phyloP scores from a whole-genome alignment of 2,797 vertebrate genomes.

The Rhyacichthys aspro region DNA sequence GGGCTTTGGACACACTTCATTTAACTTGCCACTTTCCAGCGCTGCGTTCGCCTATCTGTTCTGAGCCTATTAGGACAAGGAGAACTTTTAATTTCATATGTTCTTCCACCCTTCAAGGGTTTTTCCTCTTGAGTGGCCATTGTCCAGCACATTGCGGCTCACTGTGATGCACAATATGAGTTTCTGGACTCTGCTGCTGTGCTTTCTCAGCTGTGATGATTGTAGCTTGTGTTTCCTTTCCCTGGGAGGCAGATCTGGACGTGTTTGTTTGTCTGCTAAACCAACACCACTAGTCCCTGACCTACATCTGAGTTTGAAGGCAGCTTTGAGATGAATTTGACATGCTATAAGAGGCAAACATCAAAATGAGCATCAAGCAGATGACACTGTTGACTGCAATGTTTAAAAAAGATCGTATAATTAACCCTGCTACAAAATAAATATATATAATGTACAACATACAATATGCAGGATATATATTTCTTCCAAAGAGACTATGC shows the following conservation, averaged over 20 bases:
- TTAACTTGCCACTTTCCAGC: conserved; percentile 73
- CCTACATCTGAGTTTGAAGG: conserved; percentile 34
- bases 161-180: conserved; percentile 44
- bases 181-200: conserved; percentile 39
- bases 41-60: conserved; percentile 63
- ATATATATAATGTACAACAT: too few species aligned
- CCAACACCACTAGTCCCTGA: conserved; percentile 30
- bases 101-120: conserved; percentile 66
- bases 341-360: conserved; percentile 21
- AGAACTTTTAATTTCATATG: conserved; percentile 82
- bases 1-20: conserved; percentile 81
- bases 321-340: conserved; percentile 12
- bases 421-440: too few species aligned
- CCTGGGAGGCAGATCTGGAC: conserved; percentile 14
- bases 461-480: too few species aligned
- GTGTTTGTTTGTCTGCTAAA: conserved; percentile 27
- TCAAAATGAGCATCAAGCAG: conserved; percentile 16
- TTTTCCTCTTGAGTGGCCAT: conserved; percentile 62
- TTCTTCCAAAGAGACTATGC: too few species aligned
- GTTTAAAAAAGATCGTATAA: neutral
- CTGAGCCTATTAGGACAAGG: conserved; percentile 75
- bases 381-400: conserved; percentile 17
- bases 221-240: conserved; percentile 18
- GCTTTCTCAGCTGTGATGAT: conserved; percentile 7
- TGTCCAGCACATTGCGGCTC: conserved; percentile 51